Base-by-base conservation (phyloP, 2,888 invertebrate genomes). In the Podabrus alpinus region DNA sequence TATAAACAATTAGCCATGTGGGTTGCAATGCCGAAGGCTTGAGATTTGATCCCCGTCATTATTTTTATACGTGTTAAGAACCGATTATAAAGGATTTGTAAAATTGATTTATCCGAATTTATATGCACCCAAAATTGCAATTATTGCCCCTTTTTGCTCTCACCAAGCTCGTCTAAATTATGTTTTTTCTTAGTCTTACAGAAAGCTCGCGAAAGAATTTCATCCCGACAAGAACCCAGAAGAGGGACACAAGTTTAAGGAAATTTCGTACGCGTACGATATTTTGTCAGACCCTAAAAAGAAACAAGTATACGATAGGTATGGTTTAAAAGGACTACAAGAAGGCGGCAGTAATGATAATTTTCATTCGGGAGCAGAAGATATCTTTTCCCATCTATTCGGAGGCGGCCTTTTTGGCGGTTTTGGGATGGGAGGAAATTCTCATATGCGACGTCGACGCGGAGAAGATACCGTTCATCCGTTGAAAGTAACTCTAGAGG, bases 181-280 rank as follows among this genome's bases (percentile, higher is more conserved):
- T 67, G 13, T 45, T 29, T 19, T 62, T 60, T 75, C 71, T 15
- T 71, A 77, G 77, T 73, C 94, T 84, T 98, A 97, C 87, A 92
- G 95, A 83, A 95, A 94, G 89, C 88, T 97, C 84, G 97, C 97
- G 16, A 97, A 96, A 88, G 95, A 97, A 89, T 97, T 93, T 86
- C 97, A 98, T 88, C 97, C 97, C 84, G 91, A 97, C 89, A 93
- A 97, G 91, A 93, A 97, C 90, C 93, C 92, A 45, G 94, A 94
- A 79, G 94, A 95, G 75, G 97, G 95, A 73, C 97, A 97, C 86
- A 95, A 94, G 89, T 97, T 97, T 85, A 97, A 97, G 87, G 97
- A 98, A 90, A 97, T 98, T 82, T 96, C 96, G 75, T 97, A 95
- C 88, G 97, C 97, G 0, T 97, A 97, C 87, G 97, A 98, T 89